Evolutionary conservation across 2,113 vertebrate genomes (phyloP).

Genomic region (Mustela nigripes): DNA sequence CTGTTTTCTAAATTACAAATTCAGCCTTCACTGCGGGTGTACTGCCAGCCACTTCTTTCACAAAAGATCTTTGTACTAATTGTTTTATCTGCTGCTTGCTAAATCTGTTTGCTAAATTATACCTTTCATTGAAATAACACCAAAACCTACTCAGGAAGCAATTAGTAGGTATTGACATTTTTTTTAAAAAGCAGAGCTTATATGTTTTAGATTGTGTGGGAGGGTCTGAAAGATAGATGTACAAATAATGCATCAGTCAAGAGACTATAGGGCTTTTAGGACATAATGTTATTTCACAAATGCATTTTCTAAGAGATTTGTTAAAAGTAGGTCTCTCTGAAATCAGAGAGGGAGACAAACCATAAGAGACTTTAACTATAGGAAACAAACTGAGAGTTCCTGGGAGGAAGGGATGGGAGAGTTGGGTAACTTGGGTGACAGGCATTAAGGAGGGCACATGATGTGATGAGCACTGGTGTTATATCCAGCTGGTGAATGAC

Average conservation of each 20-base stretch:
- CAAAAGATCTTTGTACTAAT: constrained; percentile 85
- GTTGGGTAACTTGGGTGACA: neutral
- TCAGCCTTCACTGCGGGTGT: constrained; percentile 76
- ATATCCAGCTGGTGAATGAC: neutral
- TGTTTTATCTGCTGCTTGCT: constrained; percentile 87
- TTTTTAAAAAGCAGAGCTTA: constrained; percentile 49
- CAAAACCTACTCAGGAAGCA: constrained; percentile 84
- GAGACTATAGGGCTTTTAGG: constrained; percentile 1
- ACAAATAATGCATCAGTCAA: constrained; percentile 60
- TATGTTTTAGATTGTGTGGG: constrained; percentile 49
- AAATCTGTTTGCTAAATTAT: constrained; percentile 88
- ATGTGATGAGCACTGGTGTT: neutral
- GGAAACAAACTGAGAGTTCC: neutral
- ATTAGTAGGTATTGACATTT: constrained; percentile 83
- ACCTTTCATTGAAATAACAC: constrained; percentile 84
- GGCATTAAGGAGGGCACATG: neutral
- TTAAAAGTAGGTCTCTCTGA: neutral
- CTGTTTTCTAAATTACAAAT: constrained; percentile 86
- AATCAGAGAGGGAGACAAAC: neutral
- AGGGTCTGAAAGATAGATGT: constrained; percentile 55
- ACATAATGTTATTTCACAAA: constrained; percentile 17
- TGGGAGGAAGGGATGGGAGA: neutral
- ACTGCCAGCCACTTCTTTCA: constrained; percentile 80
- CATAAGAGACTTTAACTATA: neutral
- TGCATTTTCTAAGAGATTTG: constrained; percentile 24